These are phyloP conservation scores for Artemia sinica DNA, from an alignment of 2,888 invertebrate genomes.

Conservation along the genomic window DNA sequence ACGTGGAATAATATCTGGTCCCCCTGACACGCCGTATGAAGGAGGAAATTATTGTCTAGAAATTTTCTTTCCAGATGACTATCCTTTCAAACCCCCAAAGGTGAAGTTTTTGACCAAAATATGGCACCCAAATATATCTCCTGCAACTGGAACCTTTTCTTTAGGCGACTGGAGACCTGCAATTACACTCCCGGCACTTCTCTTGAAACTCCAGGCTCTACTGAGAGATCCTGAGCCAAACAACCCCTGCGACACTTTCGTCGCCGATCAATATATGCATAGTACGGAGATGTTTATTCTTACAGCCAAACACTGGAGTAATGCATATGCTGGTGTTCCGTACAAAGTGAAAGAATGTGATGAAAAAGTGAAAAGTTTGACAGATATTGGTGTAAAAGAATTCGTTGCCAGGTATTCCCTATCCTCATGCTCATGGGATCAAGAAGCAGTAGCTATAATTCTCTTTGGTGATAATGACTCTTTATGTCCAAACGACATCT, in stretches of 20 bases:
- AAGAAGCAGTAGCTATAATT: slow-evolving; percentile 76
- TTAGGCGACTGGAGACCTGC: slow-evolving; percentile 97
- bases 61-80: slow-evolving; percentile 94
- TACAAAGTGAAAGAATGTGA: slow-evolving; percentile 59
- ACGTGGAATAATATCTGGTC: slow-evolving; percentile 77
- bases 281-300: slow-evolving; percentile 63
- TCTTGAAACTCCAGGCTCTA: slow-evolving; percentile 85
- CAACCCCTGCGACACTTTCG: slow-evolving; percentile 89
- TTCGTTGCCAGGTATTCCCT: slow-evolving; percentile 72
- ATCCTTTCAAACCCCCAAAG: slow-evolving; percentile 98
- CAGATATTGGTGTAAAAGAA: slow-evolving; percentile 86
- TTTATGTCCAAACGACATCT: no score
- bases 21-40: slow-evolving; percentile 95
- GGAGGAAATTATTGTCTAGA: slow-evolving; percentile 84
- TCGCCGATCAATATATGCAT: slow-evolving; percentile 89
- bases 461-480: slow-evolving; percentile 43
- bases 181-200: slow-evolving; percentile 85
- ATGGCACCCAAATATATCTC: slow-evolving; percentile 99
- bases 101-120: slow-evolving; percentile 93
- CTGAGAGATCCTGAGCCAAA: slow-evolving; percentile 79
- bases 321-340: slow-evolving; percentile 75
- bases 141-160: slow-evolving; percentile 94
- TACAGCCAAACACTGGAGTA: slow-evolving; percentile 93
- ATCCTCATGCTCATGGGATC: slow-evolving; percentile 79
- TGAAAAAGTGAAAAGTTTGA: slow-evolving; percentile 65